Percentiles rank a stretch among this genome's conserved stretches.
Conservation (phyloP, 2,888 invertebrate species). For the Lysandra bellargus region DNA sequence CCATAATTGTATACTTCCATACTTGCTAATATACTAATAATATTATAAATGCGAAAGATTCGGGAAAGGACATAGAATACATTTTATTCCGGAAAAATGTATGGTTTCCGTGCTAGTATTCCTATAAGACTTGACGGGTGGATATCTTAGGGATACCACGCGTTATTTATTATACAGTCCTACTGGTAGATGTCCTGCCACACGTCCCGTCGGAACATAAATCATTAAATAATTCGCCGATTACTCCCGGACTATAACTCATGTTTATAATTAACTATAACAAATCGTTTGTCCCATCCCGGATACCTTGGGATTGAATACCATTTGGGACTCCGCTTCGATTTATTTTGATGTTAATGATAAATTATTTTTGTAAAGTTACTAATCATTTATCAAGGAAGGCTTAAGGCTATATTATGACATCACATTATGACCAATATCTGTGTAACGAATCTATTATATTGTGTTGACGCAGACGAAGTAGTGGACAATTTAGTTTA, state of each 20-base stretch:
- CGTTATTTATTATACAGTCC: slow-evolving; percentile 47
- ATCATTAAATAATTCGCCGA: slow-evolving; percentile 73
- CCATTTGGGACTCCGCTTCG: not conserved
- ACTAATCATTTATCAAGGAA: too few species aligned
- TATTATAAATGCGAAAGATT: too few species aligned
- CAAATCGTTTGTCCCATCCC: slow-evolving; percentile 57
- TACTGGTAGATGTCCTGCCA: slow-evolving; percentile 57
- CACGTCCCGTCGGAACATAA: slow-evolving; percentile 54
- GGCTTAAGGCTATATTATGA: not conserved
- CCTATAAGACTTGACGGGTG: not conserved
- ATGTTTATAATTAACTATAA: slow-evolving; percentile 75
- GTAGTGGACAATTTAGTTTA: too few species aligned
- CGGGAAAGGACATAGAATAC: too few species aligned
- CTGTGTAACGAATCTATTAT: too few species aligned
- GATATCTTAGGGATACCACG: not conserved
- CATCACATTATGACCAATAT: not conserved
- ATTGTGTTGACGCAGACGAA: too few species aligned
- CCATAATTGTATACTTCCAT: too few species aligned
- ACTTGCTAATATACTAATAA: too few species aligned
- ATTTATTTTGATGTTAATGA: not conserved
- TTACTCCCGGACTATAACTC: slow-evolving; percentile 69
- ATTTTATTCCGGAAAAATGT: too few species aligned
- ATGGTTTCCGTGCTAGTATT: too few species aligned
- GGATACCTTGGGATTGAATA: slow-evolving; percentile 1
- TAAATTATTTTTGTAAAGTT: not conserved